Conservation (phyloP, 2,113 vertebrate species). For the Cynoglossus semilaevis region DNA sequence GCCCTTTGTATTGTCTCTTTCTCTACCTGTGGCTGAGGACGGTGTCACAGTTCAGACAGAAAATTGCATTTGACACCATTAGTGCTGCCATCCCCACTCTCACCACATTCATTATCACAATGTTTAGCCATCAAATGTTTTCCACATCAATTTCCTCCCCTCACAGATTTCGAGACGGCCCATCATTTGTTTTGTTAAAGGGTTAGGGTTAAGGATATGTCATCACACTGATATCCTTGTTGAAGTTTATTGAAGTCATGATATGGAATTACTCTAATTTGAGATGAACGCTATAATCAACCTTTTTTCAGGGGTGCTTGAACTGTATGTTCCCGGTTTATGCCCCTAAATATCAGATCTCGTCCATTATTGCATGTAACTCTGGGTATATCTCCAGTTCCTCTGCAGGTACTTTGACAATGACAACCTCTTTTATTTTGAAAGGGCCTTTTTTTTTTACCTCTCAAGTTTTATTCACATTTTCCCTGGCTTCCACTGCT, state of each 20-base stretch:
- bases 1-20: neutral
- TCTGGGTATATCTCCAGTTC: neutral
- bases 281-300: too few species aligned
- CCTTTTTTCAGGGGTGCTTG: too few species aligned
- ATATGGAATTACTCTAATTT: too few species aligned
- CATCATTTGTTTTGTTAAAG: too few species aligned
- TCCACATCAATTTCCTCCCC: neutral
- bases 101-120: neutral
- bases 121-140: neutral
- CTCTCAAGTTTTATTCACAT: neutral
- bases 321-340: too few species aligned
- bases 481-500: slow-evolving; percentile 6
- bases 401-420: slow-evolving; percentile 4
- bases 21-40: neutral
- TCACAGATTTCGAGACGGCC: too few species aligned
- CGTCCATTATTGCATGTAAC: too few species aligned
- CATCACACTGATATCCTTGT: too few species aligned
- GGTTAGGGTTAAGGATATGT: too few species aligned
- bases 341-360: too few species aligned
- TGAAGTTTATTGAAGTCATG: too few species aligned
- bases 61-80: slow-evolving; percentile 9
- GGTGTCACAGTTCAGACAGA: neutral
- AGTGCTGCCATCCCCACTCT: slow-evolving; percentile 19
- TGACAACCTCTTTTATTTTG: slow-evolving; percentile 13
- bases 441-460: slow-evolving; percentile 20